phyloP scores from a whole-genome alignment of 2,797 vertebrate species.

The Bradypus variegatus region DNA sequence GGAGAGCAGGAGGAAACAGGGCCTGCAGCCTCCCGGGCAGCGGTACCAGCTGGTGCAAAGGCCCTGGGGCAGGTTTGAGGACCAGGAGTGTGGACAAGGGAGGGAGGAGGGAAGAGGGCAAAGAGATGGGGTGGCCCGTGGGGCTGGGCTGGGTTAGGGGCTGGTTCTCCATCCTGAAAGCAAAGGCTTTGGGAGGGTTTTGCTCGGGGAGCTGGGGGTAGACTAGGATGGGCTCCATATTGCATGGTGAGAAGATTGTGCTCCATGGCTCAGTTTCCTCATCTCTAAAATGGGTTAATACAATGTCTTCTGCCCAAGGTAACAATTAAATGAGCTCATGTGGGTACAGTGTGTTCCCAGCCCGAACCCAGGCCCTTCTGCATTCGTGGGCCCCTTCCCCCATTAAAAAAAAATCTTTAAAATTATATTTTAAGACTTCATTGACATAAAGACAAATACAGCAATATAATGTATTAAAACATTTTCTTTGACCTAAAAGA shows the following conservation, averaged over 20 bases:
- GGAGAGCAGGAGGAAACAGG: background rate
- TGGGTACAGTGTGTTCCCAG: background rate
- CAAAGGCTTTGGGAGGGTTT: background rate
- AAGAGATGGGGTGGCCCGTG: too few relatives aligned
- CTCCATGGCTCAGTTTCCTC: accelerated
- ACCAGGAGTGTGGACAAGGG: background rate
- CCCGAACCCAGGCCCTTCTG: background rate
- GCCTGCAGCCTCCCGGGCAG: background rate
- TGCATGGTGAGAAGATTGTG: background rate
- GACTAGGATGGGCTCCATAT: background rate
- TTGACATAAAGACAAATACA: constrained; percentile 1
- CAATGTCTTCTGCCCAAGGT: background rate
- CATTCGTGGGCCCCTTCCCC: background rate
- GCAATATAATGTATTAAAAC: background rate
- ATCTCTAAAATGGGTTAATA: background rate
- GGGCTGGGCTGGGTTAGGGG: background rate
- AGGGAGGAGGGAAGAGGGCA: background rate
- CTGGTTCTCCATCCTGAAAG: background rate
- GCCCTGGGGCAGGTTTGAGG: background rate
- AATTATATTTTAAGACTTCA: background rate
- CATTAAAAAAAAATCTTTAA: background rate
- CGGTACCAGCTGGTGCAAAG: background rate
- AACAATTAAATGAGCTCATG: accelerated
- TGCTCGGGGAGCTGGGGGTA: background rate
- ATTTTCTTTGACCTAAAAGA: background rate